Conservation (phyloP, 2,113 vertebrate genomes). For the Oncorhynchus mykiss region DNA sequence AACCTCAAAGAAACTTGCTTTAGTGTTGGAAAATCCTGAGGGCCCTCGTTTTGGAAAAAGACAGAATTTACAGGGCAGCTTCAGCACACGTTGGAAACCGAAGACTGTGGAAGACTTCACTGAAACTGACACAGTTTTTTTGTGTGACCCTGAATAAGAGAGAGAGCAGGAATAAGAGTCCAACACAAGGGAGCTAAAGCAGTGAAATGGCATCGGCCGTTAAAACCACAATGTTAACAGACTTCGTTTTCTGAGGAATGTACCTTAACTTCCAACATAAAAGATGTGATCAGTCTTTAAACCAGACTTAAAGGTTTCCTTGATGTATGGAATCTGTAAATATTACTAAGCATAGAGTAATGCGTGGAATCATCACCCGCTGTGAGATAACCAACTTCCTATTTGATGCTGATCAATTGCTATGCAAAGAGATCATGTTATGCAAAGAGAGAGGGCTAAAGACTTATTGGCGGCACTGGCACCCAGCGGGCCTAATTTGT, state of each 20-base stretch:
- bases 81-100: slow-evolving; percentile 40
- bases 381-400: neutral
- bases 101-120: slow-evolving; percentile 30
- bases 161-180: too few relatives aligned
- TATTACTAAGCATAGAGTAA: too few relatives aligned
- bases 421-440: neutral
- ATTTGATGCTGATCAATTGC: neutral
- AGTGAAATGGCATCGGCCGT: too few relatives aligned
- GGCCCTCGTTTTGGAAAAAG: slow-evolving; percentile 7
- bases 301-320: too few relatives aligned
- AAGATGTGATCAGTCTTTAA: too few relatives aligned
- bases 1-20: neutral
- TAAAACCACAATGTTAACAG: too few relatives aligned
- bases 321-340: too few relatives aligned
- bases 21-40: neutral
- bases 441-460: neutral
- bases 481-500: too few relatives aligned
- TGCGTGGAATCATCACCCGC: too few relatives aligned
- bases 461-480: neutral
- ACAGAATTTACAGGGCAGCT: slow-evolving; percentile 45
- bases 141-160: slow-evolving; percentile 11
- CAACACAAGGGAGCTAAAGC: neutral
- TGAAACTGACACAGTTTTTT: slow-evolving; percentile 39
- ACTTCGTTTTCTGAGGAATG: too few relatives aligned
- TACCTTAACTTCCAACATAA: too few relatives aligned